Evolutionary conservation across 2,888 invertebrate species (phyloP), one percentile per base, ranked within the genome.

Genomic region (Euplagia quadripunctaria): DNA sequence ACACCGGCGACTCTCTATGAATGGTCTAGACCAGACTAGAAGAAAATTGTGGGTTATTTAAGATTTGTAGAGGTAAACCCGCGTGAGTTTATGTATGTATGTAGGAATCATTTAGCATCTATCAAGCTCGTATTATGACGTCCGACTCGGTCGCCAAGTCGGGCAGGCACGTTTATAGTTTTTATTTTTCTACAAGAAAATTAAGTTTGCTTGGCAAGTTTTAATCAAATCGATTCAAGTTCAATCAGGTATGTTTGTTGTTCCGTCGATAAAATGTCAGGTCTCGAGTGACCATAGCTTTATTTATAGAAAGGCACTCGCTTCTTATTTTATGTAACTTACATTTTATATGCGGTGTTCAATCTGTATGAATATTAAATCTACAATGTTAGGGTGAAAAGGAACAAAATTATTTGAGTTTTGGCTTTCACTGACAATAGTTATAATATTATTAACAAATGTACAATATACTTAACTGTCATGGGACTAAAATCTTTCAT

Each of bases 231-330:
- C 55, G 46, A 31, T n/a, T 66, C 55, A 49, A 11, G 9, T 58
- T 61, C 58, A 71, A 71, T 71, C 65, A 66, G 14, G 68, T 51
- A 68, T 42, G n/a, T 55, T 52, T 55, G 42, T 68, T 20, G 43
- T 58, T 46, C 20, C 1, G 43, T 31, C 20, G 68, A 46, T 68
- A 68, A 49, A 70, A 63, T 69, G 46, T 70, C 49, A 63, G 31
- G 31, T 61, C 69, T 69, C 69, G 20, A 49, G 41, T 63, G 61
- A 61, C 49, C 61, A 58, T 16, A 43, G 63, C 9, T 68, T 42
- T 43, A n/a, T 58, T 58, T 31, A 31, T 20, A 58, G 58, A 49
- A 43, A 65, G 20, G 46, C 20, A 65, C n/a, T 65, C 20, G 65
- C 46, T 46, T 1, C 14, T 46, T 49, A 12, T 46, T 65, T 65